Evolutionary conservation across 2,113 vertebrate species (phyloP).

Genomic region (Centropus unirufus): DNA sequence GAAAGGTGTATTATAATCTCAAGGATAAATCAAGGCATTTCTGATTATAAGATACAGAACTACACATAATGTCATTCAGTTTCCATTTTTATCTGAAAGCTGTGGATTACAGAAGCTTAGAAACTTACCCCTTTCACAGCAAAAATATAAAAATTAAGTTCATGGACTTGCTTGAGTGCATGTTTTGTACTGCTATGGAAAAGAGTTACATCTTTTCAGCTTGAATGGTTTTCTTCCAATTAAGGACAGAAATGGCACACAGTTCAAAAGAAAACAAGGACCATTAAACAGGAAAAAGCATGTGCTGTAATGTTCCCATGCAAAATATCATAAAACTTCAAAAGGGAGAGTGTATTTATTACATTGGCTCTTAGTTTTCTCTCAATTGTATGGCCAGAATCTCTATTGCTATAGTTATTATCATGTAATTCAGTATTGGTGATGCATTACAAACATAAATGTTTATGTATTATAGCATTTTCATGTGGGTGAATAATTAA

Average conservation of each 20-base stretch:
- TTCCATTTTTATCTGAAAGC: not conserved
- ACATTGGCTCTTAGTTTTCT: not conserved
- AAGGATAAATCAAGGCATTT: not conserved
- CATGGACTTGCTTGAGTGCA: not conserved
- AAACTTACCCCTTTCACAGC: not conserved
- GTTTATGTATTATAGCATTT: not conserved
- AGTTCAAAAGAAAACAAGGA: not conserved
- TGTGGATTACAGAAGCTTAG: not conserved
- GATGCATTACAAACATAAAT: not conserved
- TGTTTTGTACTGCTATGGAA: not conserved
- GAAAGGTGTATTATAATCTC: not conserved
- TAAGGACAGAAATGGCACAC: not conserved
- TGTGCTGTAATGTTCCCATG: no score
- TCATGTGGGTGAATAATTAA: not conserved
- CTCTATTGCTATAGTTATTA: not conserved
- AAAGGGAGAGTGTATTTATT: not conserved
- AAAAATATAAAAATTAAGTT: not conserved
- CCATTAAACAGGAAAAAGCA: not conserved
- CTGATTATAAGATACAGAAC: not conserved
- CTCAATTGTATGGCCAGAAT: not conserved
- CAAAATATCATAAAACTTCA: not conserved
- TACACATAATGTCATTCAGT: not conserved
- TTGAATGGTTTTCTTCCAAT: not conserved
- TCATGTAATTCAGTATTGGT: not conserved
- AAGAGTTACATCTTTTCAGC: not conserved